Evolutionary conservation across 2,888 invertebrate species (phyloP).

Genomic region (Apamea epomidion): DNA sequence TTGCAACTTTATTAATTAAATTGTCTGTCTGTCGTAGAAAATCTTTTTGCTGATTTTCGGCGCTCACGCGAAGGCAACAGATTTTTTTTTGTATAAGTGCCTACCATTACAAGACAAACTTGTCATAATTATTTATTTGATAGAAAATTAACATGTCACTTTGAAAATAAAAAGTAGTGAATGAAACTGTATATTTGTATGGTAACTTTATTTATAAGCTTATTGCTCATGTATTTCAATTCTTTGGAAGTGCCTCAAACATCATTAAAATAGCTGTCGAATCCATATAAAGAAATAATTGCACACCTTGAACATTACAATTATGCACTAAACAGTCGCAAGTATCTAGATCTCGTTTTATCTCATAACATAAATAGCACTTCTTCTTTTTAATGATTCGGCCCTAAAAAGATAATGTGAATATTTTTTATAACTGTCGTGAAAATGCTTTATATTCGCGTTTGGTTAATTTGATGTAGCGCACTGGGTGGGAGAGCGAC

Average conservation of each 20-base stretch:
- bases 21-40: conserved; percentile 19
- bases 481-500: neutral
- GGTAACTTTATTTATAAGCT: neutral
- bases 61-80: neutral
- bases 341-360: conserved; percentile 25
- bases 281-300: conserved; percentile 14
- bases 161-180: neutral
- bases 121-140: neutral
- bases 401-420: conserved; percentile 14
- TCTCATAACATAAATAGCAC: conserved; percentile 1
- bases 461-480: conserved; percentile 35
- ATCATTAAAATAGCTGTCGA: conserved; percentile 6
- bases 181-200: neutral
- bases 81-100: neutral
- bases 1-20: conserved; percentile 13
- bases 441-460: conserved; percentile 28
- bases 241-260: conserved; percentile 1
- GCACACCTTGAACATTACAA: conserved; percentile 8
- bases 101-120: neutral
- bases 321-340: conserved; percentile 7
- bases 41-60: conserved; percentile 2
- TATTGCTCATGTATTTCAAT: conserved; percentile 15
- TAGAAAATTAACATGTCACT: neutral
- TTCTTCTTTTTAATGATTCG: conserved; percentile 9
- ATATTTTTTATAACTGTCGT: conserved; percentile 26